A percentile compares a stretch with the other conserved stretches of the same genome.
Conservation (phyloP, 92 coral and sea anemone genomes). For the Zoanthus gigantus region DNA sequence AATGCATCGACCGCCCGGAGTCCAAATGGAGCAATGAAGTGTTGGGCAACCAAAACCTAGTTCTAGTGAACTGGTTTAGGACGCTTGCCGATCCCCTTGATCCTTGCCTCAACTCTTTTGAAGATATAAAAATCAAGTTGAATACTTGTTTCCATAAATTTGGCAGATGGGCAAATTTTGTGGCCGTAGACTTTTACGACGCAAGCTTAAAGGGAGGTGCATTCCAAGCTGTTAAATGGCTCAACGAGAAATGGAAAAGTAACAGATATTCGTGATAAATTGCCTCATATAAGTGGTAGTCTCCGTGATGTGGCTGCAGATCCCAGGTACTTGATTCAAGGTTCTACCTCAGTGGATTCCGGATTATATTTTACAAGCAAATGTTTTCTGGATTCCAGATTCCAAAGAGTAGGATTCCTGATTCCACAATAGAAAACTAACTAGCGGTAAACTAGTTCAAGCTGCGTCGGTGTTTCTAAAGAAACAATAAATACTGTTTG, state of each 20-base stretch:
- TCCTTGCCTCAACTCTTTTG: slow-evolving; percentile 89
- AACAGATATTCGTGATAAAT: neutral
- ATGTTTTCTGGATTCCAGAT: no score
- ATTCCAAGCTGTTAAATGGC: slow-evolving; percentile 88
- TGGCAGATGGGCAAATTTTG: slow-evolving; percentile 92
- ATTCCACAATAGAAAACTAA: no score
- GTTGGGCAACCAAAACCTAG: slow-evolving; percentile 69
- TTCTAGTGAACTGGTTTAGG: slow-evolving; percentile 93
- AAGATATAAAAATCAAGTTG: slow-evolving; percentile 70
- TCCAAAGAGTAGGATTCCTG: no score
- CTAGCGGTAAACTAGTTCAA: no score
- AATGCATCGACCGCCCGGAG: slow-evolving; percentile 86
- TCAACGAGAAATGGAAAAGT: slow-evolving; percentile 81
- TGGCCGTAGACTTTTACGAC: slow-evolving; percentile 91
- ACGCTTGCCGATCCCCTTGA: slow-evolving; percentile 79
- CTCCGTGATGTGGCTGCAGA: no score
- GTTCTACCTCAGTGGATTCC: no score
- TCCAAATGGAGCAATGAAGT: slow-evolving; percentile 64
- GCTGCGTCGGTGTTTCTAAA: no score
- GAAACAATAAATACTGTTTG: no score
- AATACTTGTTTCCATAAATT: slow-evolving; percentile 78
- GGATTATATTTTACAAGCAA: no score
- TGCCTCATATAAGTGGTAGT: no score
- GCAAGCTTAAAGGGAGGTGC: slow-evolving; percentile 90
- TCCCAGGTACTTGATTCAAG: no score